phyloP scores from a whole-genome alignment of 30 jellyfish, hydroid and myxozoan species.

The Catostylus mosaicus region DNA sequence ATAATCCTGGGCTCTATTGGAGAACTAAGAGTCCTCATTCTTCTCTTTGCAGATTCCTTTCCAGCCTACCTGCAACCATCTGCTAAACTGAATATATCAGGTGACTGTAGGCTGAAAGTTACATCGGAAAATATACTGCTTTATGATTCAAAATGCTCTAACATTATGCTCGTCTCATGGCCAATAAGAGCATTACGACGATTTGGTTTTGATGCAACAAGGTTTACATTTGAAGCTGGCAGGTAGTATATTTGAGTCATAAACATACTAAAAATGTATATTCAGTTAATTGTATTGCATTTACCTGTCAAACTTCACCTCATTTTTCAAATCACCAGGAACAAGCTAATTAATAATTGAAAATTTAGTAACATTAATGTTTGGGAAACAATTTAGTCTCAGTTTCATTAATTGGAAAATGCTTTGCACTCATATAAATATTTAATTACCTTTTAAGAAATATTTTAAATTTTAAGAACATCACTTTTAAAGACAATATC shows the following conservation, averaged over 20 bases:
- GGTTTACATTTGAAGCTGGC: constrained; percentile 76
- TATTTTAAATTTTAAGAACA: too few species aligned
- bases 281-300: not conserved
- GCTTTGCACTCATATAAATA: too few species aligned
- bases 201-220: constrained; percentile 67
- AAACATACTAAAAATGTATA: too few species aligned
- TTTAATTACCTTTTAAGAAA: too few species aligned
- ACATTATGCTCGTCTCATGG: constrained; percentile 65
- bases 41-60: constrained; percentile 25
- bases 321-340: not conserved
- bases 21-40: too few species aligned
- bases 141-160: constrained; percentile 25
- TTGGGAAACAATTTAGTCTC: too few species aligned
- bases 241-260: constrained; percentile 31
- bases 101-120: constrained; percentile 55
- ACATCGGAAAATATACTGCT: constrained; percentile 24
- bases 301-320: not conserved
- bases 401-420: too few species aligned
- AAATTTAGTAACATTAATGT: too few species aligned
- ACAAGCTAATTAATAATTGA: too few species aligned
- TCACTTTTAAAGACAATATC: too few species aligned
- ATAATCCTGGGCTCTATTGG: too few species aligned
- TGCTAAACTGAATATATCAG: constrained; percentile 64
- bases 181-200: constrained; percentile 71
- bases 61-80: constrained; percentile 63